These are phyloP conservation scores for Cichladusa arquata DNA, from an alignment of 2,113 vertebrate species.

Conservation along the genomic window DNA sequence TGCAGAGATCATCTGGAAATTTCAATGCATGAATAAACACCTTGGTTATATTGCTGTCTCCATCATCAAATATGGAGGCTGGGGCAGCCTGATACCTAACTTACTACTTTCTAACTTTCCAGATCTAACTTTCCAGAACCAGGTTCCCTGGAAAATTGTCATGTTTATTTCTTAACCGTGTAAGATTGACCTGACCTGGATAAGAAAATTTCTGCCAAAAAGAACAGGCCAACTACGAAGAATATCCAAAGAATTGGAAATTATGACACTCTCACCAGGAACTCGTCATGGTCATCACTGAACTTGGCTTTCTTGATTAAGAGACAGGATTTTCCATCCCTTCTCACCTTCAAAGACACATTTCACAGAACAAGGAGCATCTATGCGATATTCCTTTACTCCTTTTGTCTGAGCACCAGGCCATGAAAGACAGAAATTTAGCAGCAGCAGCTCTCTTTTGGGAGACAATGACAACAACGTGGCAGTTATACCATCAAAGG, in stretches of 20 bases:
- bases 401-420: not conserved
- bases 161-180: not conserved
- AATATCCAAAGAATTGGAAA: not conserved
- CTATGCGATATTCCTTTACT: not conserved
- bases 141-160: not conserved
- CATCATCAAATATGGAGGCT: not conserved
- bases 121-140: not conserved
- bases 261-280: not conserved
- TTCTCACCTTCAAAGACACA: not conserved
- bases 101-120: not conserved
- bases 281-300: not conserved
- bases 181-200: not conserved
- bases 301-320: not conserved
- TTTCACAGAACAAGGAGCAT: not conserved
- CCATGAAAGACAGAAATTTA: not conserved
- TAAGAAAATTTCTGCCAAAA: not conserved
- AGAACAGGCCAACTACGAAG: not conserved
- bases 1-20: not conserved
- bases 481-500: not conserved
- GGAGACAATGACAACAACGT: not conserved
- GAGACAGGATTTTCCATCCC: not conserved
- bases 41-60: not conserved
- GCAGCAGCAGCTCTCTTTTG: not conserved
- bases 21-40: not conserved
- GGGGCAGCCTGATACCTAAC: not conserved